Base-by-base conservation (phyloP, 2,888 invertebrate species). In the Athrips mouffetella region DNA sequence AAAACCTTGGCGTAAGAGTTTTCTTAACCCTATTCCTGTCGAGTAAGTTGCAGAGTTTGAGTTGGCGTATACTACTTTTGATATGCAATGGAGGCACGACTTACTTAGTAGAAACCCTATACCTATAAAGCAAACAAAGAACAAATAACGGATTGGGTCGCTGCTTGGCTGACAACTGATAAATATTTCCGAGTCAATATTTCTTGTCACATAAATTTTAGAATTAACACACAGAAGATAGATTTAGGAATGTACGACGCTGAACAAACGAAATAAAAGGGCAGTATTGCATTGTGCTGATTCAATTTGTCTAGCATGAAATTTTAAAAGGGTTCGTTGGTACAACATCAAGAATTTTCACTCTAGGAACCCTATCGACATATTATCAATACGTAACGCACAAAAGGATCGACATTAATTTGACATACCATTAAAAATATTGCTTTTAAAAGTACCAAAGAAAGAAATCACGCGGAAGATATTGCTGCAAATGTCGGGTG, bases 341-440 rank as follows among this genome's bases (percentile, higher is more conserved):
- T 67, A 76, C 78, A 76, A 80, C 78, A 74, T 57, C 58, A 56
- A 60, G 48, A 54, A 58, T 57, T 65, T 67, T 66, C 68, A 65
- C 62, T 65, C 62, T 63, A 62, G 57, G 63, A 65, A 79, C 81
- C 80, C 84, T 77, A 85, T 87, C 80, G 87, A 82, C 84, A 83
- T 80, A 84, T 83, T 85, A 83, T 73, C 82, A 72, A 85, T 85
- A 78, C 59, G 60, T 57, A 59, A 62, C 54, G 52, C 63, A 86
- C 80, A 85, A 86, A 77, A 64, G 80, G 65, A 73, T 74, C 73
- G 80, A 86, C 81, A 80, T 82, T 85, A 86, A 87, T 85, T 84
- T 83, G 87, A 86, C 86, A 75, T 83, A 80, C 80, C 82, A 85
- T 87, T 86, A 85, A 84, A 82, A 81, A 80, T 82, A 84, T 87